Conservation (phyloP, 2,888 invertebrate genomes). For the Plebejus argus region DNA sequence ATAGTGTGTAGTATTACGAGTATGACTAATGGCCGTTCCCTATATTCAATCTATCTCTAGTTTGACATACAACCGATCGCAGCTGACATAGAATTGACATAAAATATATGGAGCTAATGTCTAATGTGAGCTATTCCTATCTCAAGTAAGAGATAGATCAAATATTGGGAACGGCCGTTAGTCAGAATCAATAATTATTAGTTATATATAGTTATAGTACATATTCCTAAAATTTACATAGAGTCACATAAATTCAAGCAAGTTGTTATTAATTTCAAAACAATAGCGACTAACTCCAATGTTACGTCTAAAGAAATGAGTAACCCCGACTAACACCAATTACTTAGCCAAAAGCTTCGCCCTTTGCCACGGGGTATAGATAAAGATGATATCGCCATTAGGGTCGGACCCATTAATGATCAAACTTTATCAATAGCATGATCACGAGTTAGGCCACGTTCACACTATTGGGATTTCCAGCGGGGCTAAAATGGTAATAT, state of each 20-base stretch:
- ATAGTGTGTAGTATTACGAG: no score
- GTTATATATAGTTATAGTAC: no score
- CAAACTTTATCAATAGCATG: slow-evolving; percentile 1
- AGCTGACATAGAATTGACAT: no score
- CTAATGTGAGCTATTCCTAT: no score
- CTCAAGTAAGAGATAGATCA: no score
- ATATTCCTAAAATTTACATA: background rate
- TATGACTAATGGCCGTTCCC: no score
- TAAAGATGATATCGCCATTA: slow-evolving; percentile 25
- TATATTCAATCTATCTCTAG: no score
- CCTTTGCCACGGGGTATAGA: slow-evolving; percentile 13
- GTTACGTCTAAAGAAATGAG: slow-evolving; percentile 3
- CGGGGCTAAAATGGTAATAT: no score
- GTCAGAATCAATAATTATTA: no score
- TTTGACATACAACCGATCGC: no score
- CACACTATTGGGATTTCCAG: slow-evolving; percentile 2
- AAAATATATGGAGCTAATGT: no score
- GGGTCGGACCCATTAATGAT: slow-evolving; percentile 22
- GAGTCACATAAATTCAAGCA: background rate
- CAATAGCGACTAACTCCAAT: background rate
- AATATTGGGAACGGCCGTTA: no score
- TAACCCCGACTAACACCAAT: slow-evolving; percentile 6
- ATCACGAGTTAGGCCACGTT: background rate
- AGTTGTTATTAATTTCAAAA: background rate
- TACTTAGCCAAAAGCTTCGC: slow-evolving; percentile 5